Base-by-base conservation (phyloP, 2,888 invertebrate genomes). In the Ichneumoninae sp. region DNA sequence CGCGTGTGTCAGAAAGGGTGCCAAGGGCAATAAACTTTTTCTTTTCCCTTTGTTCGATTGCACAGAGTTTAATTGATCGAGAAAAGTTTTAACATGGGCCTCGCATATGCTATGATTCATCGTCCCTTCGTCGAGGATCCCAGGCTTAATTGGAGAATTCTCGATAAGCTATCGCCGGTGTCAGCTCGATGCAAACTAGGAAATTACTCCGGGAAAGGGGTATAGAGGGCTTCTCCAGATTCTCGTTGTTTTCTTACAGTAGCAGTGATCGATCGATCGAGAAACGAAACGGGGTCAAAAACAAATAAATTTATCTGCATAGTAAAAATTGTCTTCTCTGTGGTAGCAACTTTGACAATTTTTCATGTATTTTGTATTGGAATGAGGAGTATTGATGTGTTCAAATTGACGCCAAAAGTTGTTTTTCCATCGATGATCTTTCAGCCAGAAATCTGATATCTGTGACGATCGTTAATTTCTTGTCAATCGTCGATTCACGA, bases 161-260 rank as follows among this genome's bases (percentile, higher is more conserved):
- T 68, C 68, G 74, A 80, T 74, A 74, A 74, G 80, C 74, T 80
- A 74, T 80, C 74, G 73, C 68, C 68, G 68, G 66, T 57, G 47
- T 36, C 16, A 60, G 44, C 57, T 57, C 57, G 74, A 60, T 54
- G 80, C 57, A 65, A 40, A 80, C 54, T 66, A 70, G 80, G 74
- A 80, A 74, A 80, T 80, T 74, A 50, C 78, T 33, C 44, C 57
- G 33, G 47, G 22, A 73, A 68, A 65, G 19, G 57, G 47, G 66
- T 40, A 73, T 80, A 68, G 30, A 36, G 57, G 40, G 33, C 36
- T 19, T 70, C 60, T 26, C 16, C n/a, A 19, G 33, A n/a, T 63
- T 65, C 33, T 63, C 63, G 6, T 63, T 47, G 50, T 65, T 44
- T 50, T 65, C 63, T 63, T 73, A 26, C 10, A 2, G 40, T n/a